These are phyloP conservation scores for Smutsia gigantea DNA, from an alignment of 2,797 vertebrate genomes.

Conservation along the genomic window DNA sequence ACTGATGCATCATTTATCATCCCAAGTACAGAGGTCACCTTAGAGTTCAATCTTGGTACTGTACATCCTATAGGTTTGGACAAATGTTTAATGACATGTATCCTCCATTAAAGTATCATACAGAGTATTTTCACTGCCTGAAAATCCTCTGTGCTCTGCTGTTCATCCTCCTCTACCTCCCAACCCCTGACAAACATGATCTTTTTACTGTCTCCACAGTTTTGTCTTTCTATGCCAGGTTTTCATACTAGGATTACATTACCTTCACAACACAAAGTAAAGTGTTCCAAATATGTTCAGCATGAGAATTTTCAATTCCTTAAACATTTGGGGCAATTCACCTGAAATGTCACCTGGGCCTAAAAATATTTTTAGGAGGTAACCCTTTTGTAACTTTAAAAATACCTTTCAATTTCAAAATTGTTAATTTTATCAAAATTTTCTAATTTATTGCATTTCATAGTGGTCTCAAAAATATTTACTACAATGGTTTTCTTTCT, in stretches of 20 bases:
- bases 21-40: background rate
- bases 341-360: background rate
- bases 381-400: conserved; percentile 2
- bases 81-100: background rate
- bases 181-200: background rate
- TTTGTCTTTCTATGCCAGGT: background rate
- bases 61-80: background rate
- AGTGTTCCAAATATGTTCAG: background rate
- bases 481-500: background rate
- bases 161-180: background rate
- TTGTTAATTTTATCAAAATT: background rate
- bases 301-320: background rate
- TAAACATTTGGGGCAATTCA: background rate
- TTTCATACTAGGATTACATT: background rate
- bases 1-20: background rate
- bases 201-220: background rate
- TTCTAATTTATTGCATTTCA: conserved; percentile 16
- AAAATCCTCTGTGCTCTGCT: background rate
- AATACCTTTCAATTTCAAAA: background rate
- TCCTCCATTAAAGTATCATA: background rate
- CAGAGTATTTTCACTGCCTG: background rate
- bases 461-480: background rate
- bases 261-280: background rate
- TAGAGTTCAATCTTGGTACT: background rate
- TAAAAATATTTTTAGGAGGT: background rate